Base-by-base conservation (phyloP, 2,113 vertebrate species). In the Pygathrix nemaeus region DNA sequence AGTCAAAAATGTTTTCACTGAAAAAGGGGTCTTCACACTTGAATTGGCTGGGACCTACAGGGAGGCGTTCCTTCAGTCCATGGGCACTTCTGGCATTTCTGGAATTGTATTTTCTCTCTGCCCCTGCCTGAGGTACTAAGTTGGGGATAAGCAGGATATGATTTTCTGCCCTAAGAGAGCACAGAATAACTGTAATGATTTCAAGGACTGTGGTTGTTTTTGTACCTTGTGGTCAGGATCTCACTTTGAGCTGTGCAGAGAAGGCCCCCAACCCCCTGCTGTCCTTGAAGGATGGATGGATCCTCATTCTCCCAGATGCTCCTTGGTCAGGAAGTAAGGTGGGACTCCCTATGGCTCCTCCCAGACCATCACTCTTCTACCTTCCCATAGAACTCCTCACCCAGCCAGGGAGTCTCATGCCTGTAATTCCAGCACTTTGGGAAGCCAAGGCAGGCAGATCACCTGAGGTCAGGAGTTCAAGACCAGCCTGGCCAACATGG, bases 101-200 rank as follows among this genome's bases (percentile, higher is more conserved):
- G 43, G 11, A 64, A 27, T 59, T 64, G 55, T 81, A 11, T 43
- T n/a, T 80, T 38, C 43, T 81, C 55, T 86, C 79, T 80, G 23
- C 27, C 48, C 72, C n/a, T 4, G 5, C 13, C 27, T 11, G 2
- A 27, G 61, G 38, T n/a, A 10, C 64, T 43, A 43, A 23, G 30
- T 2, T 17, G 25, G 30, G 32, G 21, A 6, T 27, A 23, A 80
- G 50, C 43, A 72, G 35, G 45, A 59, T 8, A 7, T 40, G 38
- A 45, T 70, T 70, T 75, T 85, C 92, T 48, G 13, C 25, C 32
- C 40, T 16, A 82, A 35, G 55, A 45, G 48, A 72, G 17, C 64
- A 80, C 72, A 64, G 84, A 55, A 10, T 1, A 48, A 64, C 72
- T 70, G 1, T 30, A 35, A 76, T 0, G 0, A 32, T 45, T 52